Evolutionary conservation across 2,888 invertebrate species (phyloP), one percentile per base, ranked within the genome.

Genomic region (Spisula solida): DNA sequence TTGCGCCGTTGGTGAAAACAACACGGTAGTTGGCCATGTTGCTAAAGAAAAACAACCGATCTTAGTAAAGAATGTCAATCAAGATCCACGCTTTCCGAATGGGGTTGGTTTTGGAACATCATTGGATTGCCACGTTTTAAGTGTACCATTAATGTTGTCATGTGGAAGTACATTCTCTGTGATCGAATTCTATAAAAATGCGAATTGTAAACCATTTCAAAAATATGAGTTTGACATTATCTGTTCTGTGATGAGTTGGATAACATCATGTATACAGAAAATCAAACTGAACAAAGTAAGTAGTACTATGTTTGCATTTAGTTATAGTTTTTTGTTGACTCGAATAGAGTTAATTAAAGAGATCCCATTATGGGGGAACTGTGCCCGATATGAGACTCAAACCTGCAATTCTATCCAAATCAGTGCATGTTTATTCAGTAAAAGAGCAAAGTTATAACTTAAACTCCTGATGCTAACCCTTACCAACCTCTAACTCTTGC

Each of bases 251-350:
- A 75, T 92, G 56, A 89, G 90, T 41, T 94, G 94, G 94, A 90
- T 94, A 48, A 92, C 90, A n/a, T 91, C 92, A 0, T 94, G 93
- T 81, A 88, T 94, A n/a, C 93, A 93, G 82, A 91, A 93, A 84
- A 92, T 91, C 31, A 92, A 92, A 82, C 79, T 92, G 56, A 90
- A 91, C 82, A 92, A 91, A 79, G 88, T 90, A 88, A 41, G 82
- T 51, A 4, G 12, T 12, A 47, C 6, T 8, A 12, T 47, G 47
- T 47, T 47, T 47, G 5, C 47, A 47, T 47, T 5, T 47, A 47
- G 12, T 47, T 47, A 47, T n/a, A n/a, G n/a, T n/a, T n/a, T n/a
- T n/a, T n/a, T n/a, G n/a, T n/a, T n/a, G n/a, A n/a, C n/a, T n/a
- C n/a, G n/a, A n/a, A n/a, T n/a, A n/a, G n/a, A n/a, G n/a, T n/a